Conservation (phyloP, 1,140 invertebrate genomes). For the Akabosia matsudoensis region DNA sequence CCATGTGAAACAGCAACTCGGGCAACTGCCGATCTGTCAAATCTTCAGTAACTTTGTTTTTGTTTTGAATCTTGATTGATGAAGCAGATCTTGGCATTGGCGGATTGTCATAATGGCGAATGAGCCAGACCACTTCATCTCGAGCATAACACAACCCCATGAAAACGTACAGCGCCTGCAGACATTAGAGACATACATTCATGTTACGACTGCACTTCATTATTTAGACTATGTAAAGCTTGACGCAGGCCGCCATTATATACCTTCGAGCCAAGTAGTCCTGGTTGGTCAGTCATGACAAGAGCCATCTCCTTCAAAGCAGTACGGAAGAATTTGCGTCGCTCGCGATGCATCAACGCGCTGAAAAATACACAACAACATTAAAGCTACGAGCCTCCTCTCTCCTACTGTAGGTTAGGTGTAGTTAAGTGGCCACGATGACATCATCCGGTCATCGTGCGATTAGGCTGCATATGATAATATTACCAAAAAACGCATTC, state of each 20-base stretch:
- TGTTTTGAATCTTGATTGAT: slow-evolving; percentile 63
- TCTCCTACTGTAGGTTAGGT: no score
- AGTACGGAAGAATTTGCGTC: slow-evolving; percentile 92
- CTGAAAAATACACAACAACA: slow-evolving; percentile 48
- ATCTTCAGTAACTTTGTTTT: slow-evolving; percentile 82
- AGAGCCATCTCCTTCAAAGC: slow-evolving; percentile 92
- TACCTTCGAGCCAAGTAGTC: slow-evolving; percentile 88
- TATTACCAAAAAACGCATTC: no score
- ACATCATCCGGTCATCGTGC: neutral
- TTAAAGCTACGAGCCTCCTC: neutral
- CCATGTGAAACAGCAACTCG: slow-evolving; percentile 96
- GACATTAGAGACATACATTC: slow-evolving; percentile 34
- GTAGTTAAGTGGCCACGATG: neutral
- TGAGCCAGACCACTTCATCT: slow-evolving; percentile 95
- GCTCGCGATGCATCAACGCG: slow-evolving; percentile 83
- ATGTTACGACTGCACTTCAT: neutral
- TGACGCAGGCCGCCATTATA: neutral
- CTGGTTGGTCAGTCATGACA: slow-evolving; percentile 96
- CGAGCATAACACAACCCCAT: slow-evolving; percentile 91
- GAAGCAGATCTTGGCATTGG: slow-evolving; percentile 56
- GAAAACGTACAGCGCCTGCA: slow-evolving; percentile 84
- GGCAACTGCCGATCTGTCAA: slow-evolving; percentile 90
- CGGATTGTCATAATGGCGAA: slow-evolving; percentile 93
- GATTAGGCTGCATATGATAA: no score
- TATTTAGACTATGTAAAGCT: no score